phyloP scores from a whole-genome alignment of 2,797 vertebrate species.

The Amniataba percoides region DNA sequence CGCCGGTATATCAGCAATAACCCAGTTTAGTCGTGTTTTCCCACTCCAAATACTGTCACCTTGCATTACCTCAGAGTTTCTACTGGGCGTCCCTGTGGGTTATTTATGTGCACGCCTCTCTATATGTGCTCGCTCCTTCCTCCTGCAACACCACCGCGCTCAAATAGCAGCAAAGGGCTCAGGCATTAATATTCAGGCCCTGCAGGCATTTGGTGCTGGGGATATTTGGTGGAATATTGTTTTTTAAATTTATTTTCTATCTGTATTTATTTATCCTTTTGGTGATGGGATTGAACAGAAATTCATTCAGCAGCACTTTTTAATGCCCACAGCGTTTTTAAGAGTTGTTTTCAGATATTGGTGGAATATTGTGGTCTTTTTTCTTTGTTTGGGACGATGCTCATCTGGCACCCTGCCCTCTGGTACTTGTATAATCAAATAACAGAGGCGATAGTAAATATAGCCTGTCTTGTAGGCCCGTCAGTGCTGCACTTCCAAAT shows the following conservation, averaged over 20 bases:
- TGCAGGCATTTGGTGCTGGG: constrained; percentile 38
- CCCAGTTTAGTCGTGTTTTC: constrained; percentile 63
- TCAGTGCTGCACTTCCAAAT: constrained; percentile 26
- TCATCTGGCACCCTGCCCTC: constrained; percentile 48
- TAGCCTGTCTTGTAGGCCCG: constrained; percentile 27
- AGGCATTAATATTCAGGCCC: constrained; percentile 56
- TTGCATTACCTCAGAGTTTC: constrained; percentile 67
- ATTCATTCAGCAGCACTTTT: constrained; percentile 48
- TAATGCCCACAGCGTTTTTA: constrained; percentile 24
- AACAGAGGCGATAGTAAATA: constrained; percentile 38
- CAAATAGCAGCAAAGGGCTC: constrained; percentile 34
- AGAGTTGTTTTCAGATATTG: constrained; percentile 57
- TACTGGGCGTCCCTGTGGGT: constrained; percentile 52
- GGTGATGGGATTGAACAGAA: constrained; percentile 54
- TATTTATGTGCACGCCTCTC: constrained; percentile 61
- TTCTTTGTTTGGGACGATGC: constrained; percentile 50
- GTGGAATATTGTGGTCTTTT: constrained; percentile 60
- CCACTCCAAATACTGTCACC: constrained; percentile 73
- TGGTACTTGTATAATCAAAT: constrained; percentile 63
- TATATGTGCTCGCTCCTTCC: constrained; percentile 38
- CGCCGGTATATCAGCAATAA: constrained; percentile 50
- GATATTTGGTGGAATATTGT: constrained; percentile 65
- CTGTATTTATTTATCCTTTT: constrained; percentile 56
- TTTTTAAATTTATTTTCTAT: constrained; percentile 53
- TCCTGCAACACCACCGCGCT: constrained; percentile 50